Conservation (phyloP, 1,140 invertebrate species). For the Zaprionus ornatus region DNA sequence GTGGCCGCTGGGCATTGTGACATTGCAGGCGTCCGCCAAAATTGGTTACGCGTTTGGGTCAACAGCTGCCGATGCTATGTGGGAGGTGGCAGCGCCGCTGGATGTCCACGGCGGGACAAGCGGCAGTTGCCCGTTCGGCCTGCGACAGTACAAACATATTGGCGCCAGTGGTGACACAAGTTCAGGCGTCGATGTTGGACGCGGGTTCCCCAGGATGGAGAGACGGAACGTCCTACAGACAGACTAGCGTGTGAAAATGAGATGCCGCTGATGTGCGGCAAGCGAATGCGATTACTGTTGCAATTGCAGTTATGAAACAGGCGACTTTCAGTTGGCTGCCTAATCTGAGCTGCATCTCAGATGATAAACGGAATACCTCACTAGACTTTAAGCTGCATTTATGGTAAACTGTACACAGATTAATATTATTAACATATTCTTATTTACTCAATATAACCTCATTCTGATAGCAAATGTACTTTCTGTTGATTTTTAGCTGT, state of each 20-base stretch:
- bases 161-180: constrained; percentile 31
- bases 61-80: constrained; percentile 60
- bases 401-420: not conserved
- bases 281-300: constrained; percentile 38
- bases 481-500: no score
- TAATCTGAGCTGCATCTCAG: not conserved
- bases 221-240: not conserved
- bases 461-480: no score
- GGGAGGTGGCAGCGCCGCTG: constrained; percentile 19
- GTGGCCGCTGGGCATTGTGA: constrained; percentile 48
- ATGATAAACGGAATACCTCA: not conserved
- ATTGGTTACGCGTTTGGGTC: constrained; percentile 79
- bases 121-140: constrained; percentile 25
- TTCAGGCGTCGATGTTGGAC: constrained; percentile 19
- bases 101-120: not conserved
- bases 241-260: constrained; percentile 65
- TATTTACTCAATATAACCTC: no score
- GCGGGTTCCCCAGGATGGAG: constrained; percentile 7
- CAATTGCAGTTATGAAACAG: constrained; percentile 18
- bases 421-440: no score
- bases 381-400: not conserved
- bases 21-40: constrained; percentile 61
- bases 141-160: constrained; percentile 54
- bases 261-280: constrained; percentile 20
- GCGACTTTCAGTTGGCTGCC: constrained; percentile 13